Base-by-base conservation (phyloP, 2,113 vertebrate genomes). In the Nycticryphes semicollaris region DNA sequence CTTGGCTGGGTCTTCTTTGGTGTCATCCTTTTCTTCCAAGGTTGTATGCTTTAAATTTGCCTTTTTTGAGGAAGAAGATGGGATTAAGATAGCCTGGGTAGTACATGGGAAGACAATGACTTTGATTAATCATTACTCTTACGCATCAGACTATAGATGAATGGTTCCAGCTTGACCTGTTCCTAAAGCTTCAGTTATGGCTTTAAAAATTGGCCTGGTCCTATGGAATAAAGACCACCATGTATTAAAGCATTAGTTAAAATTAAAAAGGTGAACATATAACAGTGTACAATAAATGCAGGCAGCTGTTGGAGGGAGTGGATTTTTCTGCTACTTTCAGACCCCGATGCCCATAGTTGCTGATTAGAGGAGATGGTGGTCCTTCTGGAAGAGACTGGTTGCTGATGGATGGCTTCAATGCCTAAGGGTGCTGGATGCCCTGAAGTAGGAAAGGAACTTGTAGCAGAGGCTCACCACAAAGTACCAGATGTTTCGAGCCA, bases 391-490 rank as follows among this genome's bases (percentile, higher is more conserved):
- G 87, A 67, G 78, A 81, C 50, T 51, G 85, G 77, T 33, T 72
- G 74, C 57, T 83, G 70, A 62, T 33, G 62, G 45, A 68, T 4
- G 51, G 54, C 90, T 96, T 98, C 98, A 99, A 96, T 98, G 98
- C 96, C 98, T 98, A 89, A 99, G 97, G 51, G 98, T 99, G 98
- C 99, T 99, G 97, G 99, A 99, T 31, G 98, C 99, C 95, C 98
- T 98, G 97, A 99, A 99, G 98, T 99, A 99, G 94, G 98, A 99
- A 89, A 99, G 98, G 95, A 99, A 99, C 98, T 99, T 99, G 96
- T 99, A 99, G 97, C 99, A 99, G 96, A 99, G 98, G 98, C 98
- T 99, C 96, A 99, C 99, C 62, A 99, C 99, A 91, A 99, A 99
- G 98, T 99, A 99, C 99, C 99, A 99, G 97, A 99, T 98, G 95